A percentile compares a stretch with the other conserved stretches of the same genome.
phyloP scores from a whole-genome alignment of 53 echinoderm and acorn worm genomes.

The Henricia sp. region DNA sequence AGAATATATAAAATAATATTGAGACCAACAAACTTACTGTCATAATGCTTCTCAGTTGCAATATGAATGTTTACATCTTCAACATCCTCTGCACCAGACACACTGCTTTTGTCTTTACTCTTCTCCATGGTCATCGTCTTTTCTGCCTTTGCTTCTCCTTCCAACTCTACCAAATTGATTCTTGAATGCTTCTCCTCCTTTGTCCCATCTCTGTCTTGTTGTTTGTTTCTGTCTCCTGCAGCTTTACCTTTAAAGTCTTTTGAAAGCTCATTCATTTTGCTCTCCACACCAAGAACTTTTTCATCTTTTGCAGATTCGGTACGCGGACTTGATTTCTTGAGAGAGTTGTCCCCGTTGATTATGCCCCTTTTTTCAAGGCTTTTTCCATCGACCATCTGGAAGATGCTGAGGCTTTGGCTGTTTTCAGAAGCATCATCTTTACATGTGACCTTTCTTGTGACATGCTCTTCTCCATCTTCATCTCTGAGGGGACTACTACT shows the following conservation, averaged over 20 bases:
- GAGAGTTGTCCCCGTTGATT: not conserved
- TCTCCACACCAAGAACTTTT: not conserved
- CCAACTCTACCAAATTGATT: not conserved
- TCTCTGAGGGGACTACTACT: constrained; percentile 15
- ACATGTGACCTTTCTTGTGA: too few species aligned
- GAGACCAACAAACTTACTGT: constrained; percentile 50
- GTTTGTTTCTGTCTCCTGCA: too few species aligned
- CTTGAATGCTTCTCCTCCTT: not conserved
- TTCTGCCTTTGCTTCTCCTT: not conserved
- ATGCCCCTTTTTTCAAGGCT: not conserved
- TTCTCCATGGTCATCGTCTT: not conserved
- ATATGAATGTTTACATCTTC: constrained; percentile 1
- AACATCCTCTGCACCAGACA: not conserved
- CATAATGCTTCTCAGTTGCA: constrained; percentile 36
- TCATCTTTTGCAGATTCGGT: not conserved
- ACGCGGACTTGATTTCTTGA: not conserved
- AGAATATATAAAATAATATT: too few species aligned
- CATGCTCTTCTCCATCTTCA: not conserved
- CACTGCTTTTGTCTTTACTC: constrained; percentile 1
- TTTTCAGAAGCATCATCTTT: constrained; percentile 13
- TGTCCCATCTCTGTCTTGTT: too few species aligned
- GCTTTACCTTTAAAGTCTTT: not conserved
- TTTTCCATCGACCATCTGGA: not conserved
- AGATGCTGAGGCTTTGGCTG: constrained; percentile 53
- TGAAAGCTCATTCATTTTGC: not conserved